Conservation (phyloP, 2,888 invertebrate species). For the Cyaniris semiargus region DNA sequence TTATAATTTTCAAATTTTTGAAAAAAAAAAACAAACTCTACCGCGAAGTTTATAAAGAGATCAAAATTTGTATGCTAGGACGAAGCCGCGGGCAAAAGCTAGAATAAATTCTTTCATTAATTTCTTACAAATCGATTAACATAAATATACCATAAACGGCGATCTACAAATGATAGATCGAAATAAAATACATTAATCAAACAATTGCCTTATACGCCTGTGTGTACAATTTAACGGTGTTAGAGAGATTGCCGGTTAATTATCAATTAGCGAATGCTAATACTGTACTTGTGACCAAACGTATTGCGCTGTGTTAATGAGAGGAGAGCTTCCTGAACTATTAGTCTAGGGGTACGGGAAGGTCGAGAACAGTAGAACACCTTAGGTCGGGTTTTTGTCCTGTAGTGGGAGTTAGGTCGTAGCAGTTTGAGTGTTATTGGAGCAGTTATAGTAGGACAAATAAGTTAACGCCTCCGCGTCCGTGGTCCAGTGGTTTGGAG, state of each 20-base stretch:
- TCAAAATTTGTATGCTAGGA: neutral
- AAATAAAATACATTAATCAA: conserved; percentile 13
- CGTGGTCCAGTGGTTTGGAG: too few species aligned
- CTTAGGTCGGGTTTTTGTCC: too few species aligned
- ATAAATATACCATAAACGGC: conserved; percentile 6
- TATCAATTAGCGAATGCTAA: conserved; percentile 25
- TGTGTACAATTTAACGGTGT: conserved; percentile 20
- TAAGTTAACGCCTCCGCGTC: too few species aligned
- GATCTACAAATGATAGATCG: conserved; percentile 15
- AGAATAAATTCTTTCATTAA: neutral
- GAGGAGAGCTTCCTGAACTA: conserved; percentile 12
- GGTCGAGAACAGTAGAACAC: too few species aligned
- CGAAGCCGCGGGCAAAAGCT: neutral
- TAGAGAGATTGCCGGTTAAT: conserved; percentile 5
- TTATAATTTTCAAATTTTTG: too few species aligned
- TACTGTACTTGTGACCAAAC: conserved; percentile 14
- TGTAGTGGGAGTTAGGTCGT: too few species aligned
- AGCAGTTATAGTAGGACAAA: too few species aligned
- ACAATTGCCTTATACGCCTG: neutral
- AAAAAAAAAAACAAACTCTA: too few species aligned
- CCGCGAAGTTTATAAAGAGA: neutral
- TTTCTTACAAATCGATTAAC: neutral
- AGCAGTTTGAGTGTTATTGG: too few species aligned
- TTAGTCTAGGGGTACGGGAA: too few species aligned
- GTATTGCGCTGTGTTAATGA: neutral